Evolutionary conservation across 2,113 vertebrate species (phyloP).

Genomic region (Poicephalus gulielmi): DNA sequence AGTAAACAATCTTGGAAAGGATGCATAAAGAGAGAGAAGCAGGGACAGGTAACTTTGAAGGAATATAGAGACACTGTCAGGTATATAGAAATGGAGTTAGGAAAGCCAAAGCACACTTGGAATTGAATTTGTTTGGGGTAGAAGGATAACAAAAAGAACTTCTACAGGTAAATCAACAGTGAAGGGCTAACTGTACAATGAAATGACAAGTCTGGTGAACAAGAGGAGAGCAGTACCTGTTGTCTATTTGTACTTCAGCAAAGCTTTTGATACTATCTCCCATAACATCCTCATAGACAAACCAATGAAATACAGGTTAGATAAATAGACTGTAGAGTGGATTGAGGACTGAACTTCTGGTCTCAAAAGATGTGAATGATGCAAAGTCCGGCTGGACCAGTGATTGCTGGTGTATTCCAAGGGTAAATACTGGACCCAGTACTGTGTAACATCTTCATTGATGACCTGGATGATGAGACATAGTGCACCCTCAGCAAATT

Average conservation of each 20-base stretch:
- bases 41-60: neutral
- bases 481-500: neutral
- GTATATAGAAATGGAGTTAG: neutral
- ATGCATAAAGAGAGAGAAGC: neutral
- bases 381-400: neutral
- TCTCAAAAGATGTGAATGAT: neutral
- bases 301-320: neutral
- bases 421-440: neutral
- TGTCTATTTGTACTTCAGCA: neutral
- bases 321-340: neutral
- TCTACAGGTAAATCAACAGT: neutral
- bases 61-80: neutral
- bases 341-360: neutral
- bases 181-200: neutral
- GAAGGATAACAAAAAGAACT: neutral
- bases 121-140: neutral
- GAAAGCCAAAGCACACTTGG: neutral
- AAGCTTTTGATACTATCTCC: neutral
- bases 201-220: neutral
- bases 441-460: neutral
- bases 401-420: neutral
- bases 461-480: neutral
- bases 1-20: neutral
- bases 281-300: neutral
- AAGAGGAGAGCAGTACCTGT: neutral